These are phyloP conservation scores for Hyles lineata DNA, from an alignment of 2,888 invertebrate species.

Conservation along the genomic window DNA sequence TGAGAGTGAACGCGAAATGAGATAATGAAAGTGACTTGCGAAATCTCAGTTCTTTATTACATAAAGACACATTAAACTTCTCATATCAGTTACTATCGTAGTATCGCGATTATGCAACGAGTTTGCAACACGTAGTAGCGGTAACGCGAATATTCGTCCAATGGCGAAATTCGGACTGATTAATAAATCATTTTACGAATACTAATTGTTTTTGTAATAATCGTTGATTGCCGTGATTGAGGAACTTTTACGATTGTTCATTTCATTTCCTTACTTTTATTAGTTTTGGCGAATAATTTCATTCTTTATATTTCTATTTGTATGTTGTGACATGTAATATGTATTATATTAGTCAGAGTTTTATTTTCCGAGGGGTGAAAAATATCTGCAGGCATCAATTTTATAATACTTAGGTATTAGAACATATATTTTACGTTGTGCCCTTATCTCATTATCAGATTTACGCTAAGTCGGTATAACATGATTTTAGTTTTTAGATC, in stretches of 20 bases:
- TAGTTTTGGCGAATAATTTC: not conserved
- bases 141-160: constrained; percentile 7
- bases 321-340: too few species aligned
- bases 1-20: not conserved
- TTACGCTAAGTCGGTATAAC: too few species aligned
- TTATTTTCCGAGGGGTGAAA: too few species aligned
- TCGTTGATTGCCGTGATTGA: not conserved
- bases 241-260: not conserved
- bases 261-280: not conserved
- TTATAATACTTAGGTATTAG: too few species aligned
- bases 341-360: too few species aligned
- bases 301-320: too few species aligned
- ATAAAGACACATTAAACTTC: constrained; percentile 10
- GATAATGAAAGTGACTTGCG: constrained; percentile 15
- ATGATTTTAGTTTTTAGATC: too few species aligned
- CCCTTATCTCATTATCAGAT: too few species aligned
- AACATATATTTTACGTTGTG: too few species aligned
- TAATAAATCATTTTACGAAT: not conserved
- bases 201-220: not conserved
- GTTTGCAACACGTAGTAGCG: not conserved
- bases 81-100: constrained; percentile 5
- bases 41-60: constrained; percentile 9
- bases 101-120: not conserved
- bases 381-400: too few species aligned
- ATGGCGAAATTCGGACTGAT: constrained; percentile 10